These are phyloP conservation scores for Andricus grossulariae DNA, from an alignment of 1,140 invertebrate species.

Conservation along the genomic window DNA sequence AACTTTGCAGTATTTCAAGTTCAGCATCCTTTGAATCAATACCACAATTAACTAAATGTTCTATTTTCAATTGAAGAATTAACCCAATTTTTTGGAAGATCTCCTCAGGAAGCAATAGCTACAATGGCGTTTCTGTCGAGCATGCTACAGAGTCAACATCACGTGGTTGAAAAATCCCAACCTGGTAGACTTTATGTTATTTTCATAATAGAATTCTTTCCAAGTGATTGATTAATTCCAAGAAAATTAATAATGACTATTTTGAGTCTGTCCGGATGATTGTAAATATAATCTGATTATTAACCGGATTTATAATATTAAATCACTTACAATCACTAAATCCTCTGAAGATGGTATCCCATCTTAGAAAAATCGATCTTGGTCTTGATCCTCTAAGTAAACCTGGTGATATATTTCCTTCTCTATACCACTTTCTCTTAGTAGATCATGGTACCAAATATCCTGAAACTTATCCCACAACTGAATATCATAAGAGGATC, in stretches of 20 bases:
- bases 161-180: constrained; percentile 9
- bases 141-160: constrained; percentile 15
- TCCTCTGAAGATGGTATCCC: no score
- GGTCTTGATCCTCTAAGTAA: no score
- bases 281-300: neutral
- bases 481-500: no score
- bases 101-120: neutral
- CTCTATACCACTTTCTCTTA: no score
- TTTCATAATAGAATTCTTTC: neutral
- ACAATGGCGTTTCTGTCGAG: constrained; percentile 17
- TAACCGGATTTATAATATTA: neutral
- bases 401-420: no score
- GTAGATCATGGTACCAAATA: no score
- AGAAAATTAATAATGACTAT: neutral
- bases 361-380: no score
- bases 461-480: no score
- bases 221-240: neutral
- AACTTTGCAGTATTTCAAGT: neutral
- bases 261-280: no score
- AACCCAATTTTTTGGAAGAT: neutral
- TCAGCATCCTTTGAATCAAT: constrained; percentile 7
- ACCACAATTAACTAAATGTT: neutral
- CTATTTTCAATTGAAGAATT: neutral
- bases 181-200: neutral
- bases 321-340: neutral